These are phyloP conservation scores for Ernsta delagoae DNA, from an alignment of 2,888 invertebrate species.

Conservation along the genomic window DNA sequence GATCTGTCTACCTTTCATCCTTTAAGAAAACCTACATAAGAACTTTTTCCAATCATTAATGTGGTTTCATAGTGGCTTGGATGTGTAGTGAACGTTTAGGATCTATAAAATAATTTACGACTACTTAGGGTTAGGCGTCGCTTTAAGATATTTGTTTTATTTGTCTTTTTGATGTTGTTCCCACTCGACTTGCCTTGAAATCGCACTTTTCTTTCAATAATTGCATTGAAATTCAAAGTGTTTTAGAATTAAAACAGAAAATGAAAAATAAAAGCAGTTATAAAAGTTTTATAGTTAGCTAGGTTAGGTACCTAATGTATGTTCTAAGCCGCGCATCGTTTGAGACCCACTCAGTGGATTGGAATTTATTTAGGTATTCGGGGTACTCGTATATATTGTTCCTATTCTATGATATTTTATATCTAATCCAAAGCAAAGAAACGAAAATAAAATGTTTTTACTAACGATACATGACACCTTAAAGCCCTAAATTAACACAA, in stretches of 20 bases:
- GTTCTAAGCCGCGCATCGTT: too few relatives aligned
- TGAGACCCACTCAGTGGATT: too few relatives aligned
- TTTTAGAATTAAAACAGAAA: not conserved
- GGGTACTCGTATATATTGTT: too few relatives aligned
- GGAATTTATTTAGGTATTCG: too few relatives aligned
- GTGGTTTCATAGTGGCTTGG: slow-evolving; percentile 7
- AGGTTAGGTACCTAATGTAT: slow-evolving; percentile 9
- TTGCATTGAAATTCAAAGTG: too few relatives aligned
- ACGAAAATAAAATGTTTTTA: too few relatives aligned
- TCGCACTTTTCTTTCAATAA: slow-evolving; percentile 10
- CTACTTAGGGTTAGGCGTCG: slow-evolving; percentile 4
- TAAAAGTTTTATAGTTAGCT: too few relatives aligned
- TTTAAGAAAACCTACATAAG: not conserved
- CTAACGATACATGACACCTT: too few relatives aligned
- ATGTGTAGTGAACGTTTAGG: slow-evolving; percentile 13
- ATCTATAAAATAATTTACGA: slow-evolving; percentile 29
- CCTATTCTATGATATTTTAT: too few relatives aligned
- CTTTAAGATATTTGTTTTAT: slow-evolving; percentile 17
- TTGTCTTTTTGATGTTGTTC: slow-evolving; percentile 17
- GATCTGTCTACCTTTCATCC: slow-evolving; percentile 4
- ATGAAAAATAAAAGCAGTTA: not conserved
- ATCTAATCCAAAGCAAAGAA: too few relatives aligned
- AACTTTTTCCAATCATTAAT: slow-evolving; percentile 11
- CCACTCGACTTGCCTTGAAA: not conserved
- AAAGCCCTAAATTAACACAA: too few relatives aligned